Conservation (phyloP, 1,140 invertebrate genomes). For the Tetramorium parvispinum region DNA sequence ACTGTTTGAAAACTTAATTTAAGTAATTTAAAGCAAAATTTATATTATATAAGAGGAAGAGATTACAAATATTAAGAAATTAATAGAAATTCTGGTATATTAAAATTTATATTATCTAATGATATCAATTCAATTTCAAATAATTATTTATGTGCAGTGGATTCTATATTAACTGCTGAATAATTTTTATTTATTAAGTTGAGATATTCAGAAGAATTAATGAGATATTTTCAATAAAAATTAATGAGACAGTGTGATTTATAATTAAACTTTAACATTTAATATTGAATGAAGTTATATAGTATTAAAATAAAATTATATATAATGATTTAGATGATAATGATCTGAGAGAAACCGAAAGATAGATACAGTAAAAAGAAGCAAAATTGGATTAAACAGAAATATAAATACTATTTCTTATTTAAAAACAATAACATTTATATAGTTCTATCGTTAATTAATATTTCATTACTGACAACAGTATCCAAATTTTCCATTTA, state of each 20-base stretch:
- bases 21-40: not conserved
- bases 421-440: not conserved
- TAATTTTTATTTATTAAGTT: not conserved
- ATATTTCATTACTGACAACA: not conserved
- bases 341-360: not conserved
- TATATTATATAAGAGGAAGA: not conserved
- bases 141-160: not conserved
- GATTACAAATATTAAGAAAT: not conserved
- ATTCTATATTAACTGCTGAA: not conserved
- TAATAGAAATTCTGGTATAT: slow-evolving; percentile 5
- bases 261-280: not conserved
- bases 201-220: too few species aligned
- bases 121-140: not conserved
- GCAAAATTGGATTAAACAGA: not conserved
- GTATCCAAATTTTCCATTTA: not conserved
- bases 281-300: not conserved
- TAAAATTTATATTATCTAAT: not conserved
- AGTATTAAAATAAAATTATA: not conserved
- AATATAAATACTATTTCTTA: not conserved
- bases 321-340: not conserved
- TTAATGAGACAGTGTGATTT: not conserved
- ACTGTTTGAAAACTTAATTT: not conserved
- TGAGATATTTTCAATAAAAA: not conserved
- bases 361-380: not conserved
- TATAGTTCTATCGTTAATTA: not conserved